Conservation (phyloP, 2,113 vertebrate genomes). For the Pipra filicauda region DNA sequence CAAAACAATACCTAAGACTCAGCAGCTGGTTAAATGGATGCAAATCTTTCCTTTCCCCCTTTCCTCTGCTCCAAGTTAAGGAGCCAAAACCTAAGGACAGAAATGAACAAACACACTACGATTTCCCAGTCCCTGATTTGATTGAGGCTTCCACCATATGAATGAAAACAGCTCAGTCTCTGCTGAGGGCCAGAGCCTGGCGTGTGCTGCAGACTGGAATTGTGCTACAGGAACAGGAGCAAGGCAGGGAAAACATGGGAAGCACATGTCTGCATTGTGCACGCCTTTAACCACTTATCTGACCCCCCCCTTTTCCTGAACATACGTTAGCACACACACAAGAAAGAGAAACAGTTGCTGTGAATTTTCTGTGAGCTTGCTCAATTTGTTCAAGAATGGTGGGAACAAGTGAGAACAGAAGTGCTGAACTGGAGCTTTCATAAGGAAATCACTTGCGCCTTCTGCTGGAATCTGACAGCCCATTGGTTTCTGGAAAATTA, state of each 20-base stretch:
- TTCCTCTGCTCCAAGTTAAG: background rate
- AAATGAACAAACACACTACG: background rate
- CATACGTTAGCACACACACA: background rate
- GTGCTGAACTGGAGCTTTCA: background rate
- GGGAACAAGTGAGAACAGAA: conserved; percentile 39
- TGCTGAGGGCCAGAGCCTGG: background rate
- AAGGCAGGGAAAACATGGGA: background rate
- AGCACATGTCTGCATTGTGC: background rate
- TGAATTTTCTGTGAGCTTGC: background rate
- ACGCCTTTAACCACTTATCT: background rate
- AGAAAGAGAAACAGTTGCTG: conserved; percentile 18
- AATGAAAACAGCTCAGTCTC: background rate
- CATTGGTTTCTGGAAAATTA: background rate
- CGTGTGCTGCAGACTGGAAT: background rate
- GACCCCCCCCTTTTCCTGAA: background rate
- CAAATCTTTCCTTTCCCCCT: background rate
- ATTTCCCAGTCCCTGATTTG: background rate
- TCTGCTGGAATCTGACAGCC: conserved; percentile 26
- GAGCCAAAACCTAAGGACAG: background rate
- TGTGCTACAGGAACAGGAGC: background rate
- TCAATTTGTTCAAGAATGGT: background rate
- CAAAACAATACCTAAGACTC: background rate
- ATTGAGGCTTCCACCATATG: background rate
- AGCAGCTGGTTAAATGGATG: background rate
- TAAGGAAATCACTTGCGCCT: background rate